Percentiles rank a stretch among this genome's conserved stretches.
Conservation (phyloP, 2,797 vertebrate species). For the Sebastes flavidus region DNA sequence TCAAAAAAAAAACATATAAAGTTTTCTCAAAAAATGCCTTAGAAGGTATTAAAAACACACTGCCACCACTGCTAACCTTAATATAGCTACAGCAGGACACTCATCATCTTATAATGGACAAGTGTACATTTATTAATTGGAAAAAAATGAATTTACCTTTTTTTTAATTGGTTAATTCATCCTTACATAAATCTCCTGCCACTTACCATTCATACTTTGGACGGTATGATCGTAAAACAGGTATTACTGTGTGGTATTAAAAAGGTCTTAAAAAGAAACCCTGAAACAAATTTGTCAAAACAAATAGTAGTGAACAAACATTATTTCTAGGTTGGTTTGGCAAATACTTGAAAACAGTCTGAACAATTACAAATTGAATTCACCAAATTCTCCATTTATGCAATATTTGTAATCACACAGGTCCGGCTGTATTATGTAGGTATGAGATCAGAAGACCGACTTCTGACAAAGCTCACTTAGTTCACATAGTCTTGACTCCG, state of each 20-base stretch:
- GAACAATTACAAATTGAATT: background rate
- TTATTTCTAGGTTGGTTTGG: background rate
- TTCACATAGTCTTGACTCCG: slow-evolving; percentile 13
- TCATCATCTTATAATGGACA: background rate
- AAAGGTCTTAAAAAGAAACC: background rate
- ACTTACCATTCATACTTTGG: no score
- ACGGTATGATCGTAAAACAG: no score
- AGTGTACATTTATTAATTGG: background rate
- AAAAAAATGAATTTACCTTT: background rate
- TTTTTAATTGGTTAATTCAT: background rate
- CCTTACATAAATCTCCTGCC: no score
- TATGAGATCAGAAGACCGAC: background rate
- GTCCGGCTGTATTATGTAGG: background rate
- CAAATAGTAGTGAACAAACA: background rate
- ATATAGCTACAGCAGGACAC: background rate
- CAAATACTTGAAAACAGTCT: background rate
- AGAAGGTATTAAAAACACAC: background rate
- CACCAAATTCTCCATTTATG: background rate
- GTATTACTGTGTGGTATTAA: background rate
- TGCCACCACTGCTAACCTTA: background rate
- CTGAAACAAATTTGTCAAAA: background rate
- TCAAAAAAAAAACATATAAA: background rate
- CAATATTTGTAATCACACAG: background rate
- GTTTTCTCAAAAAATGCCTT: background rate
- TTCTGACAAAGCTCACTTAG: slow-evolving; percentile 28